phyloP scores from a whole-genome alignment of 1,140 invertebrate genomes.

The Drosophila persimilis region DNA sequence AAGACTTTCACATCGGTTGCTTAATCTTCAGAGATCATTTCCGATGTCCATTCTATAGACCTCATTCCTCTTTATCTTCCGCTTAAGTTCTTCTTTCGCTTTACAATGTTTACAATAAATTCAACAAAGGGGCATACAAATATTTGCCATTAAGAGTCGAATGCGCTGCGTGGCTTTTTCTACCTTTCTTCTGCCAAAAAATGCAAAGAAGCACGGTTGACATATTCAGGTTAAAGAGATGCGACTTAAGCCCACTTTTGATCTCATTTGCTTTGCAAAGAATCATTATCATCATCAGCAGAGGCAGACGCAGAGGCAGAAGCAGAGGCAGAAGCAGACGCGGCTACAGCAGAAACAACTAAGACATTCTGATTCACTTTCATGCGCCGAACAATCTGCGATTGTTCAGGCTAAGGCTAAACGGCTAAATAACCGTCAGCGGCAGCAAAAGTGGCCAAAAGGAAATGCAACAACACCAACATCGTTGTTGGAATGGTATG shows the following conservation, averaged over 20 bases:
- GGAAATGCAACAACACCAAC: conserved; percentile 67
- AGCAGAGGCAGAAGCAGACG: background rate
- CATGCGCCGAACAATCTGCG: conserved; percentile 68
- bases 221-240: conserved; percentile 78
- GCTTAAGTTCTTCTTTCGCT: conserved; percentile 27
- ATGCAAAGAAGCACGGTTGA: conserved; percentile 46
- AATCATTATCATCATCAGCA: conserved; percentile 14
- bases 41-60: no score
- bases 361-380: conserved; percentile 78
- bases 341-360: conserved; percentile 1
- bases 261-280: conserved; percentile 75
- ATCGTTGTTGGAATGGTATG: background rate
- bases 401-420: conserved; percentile 38
- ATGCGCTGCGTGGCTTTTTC: background rate
- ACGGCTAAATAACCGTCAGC: conserved; percentile 39
- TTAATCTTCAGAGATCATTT: background rate
- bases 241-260: conserved; percentile 78
- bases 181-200: conserved; percentile 44
- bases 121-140: conserved; percentile 30
- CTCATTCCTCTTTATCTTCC: background rate
- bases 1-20: background rate
- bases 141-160: conserved; percentile 17
- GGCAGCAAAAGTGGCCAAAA: conserved; percentile 46
- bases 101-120: conserved; percentile 17
- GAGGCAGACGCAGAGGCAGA: conserved; percentile 11